A percentile compares a stretch with the other conserved stretches of the same genome.
Evolutionary conservation across 2,888 invertebrate species (phyloP).

Genomic region (Zhuqinia jingwanae): DNA sequence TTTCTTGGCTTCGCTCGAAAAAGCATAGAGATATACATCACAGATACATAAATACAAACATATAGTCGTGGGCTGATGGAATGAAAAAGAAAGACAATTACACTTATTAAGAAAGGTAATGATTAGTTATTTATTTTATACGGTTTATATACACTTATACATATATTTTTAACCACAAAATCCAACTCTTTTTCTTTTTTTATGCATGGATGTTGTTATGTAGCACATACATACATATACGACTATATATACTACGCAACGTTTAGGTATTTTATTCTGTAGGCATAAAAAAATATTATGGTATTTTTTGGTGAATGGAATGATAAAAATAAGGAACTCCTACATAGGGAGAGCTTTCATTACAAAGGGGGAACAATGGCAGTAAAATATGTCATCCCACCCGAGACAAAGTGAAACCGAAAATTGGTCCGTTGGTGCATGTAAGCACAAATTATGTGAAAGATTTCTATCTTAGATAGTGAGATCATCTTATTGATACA

Average conservation of each 20-base stretch:
- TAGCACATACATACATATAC: too few species aligned
- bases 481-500: background rate
- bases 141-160: slow-evolving; percentile 24
- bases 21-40: too few species aligned
- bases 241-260: too few species aligned
- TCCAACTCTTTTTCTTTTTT: slow-evolving; percentile 1
- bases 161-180: background rate
- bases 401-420: slow-evolving; percentile 71
- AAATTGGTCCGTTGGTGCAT: slow-evolving; percentile 70
- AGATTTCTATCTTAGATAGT: slow-evolving; percentile 27
- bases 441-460: slow-evolving; percentile 62
- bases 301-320: slow-evolving; percentile 76
- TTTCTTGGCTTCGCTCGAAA: slow-evolving; percentile 28
- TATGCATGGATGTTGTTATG: slow-evolving; percentile 19
- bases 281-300: slow-evolving; percentile 39
- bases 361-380: slow-evolving; percentile 76
- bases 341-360: slow-evolving; percentile 74
- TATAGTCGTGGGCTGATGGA: background rate
- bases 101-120: slow-evolving; percentile 54
- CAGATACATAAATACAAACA: background rate
- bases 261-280: background rate
- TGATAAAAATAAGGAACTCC: slow-evolving; percentile 75
- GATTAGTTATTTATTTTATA: slow-evolving; percentile 33
- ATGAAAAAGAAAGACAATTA: background rate
- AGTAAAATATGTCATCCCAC: slow-evolving; percentile 77